Base-by-base conservation (phyloP, 23 tunicate species). In the Trididemnum clinides region DNA sequence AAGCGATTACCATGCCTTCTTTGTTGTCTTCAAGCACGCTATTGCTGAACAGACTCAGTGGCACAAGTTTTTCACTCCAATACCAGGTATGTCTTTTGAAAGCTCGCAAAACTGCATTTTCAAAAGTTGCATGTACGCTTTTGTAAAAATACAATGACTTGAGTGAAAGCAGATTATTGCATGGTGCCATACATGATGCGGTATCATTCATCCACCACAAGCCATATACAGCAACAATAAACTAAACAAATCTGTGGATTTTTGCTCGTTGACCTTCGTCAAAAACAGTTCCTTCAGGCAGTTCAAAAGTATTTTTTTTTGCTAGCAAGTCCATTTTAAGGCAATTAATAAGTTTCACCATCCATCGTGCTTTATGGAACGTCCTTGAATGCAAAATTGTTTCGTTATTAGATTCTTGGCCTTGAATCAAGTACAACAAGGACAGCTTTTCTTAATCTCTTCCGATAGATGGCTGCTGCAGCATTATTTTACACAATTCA, bases 311-410 rank as follows among this genome's bases (percentile, higher is more conserved):
- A 19, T 12, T 62, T 6, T 71, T 29, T 26, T 27, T 26, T 7
- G n/a, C 77, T 19, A 32, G n/a, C 21, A 71, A 23, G 25, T 32
- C 21, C 7, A 71, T 71, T 71, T 71, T 71, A 19, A 62, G 23
- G 25, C 26, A 20, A 62, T 12, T 12, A 62, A 62, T 20, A 12
- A 62, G 69, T 62, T 62, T 62, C 5, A 23, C 69, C 69, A 62
- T 62, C 69, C 69, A 62, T 4, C 69, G 69, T 12, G 69, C 69
- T n/a, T 62, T 62, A 62, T 62, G 69, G 23, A 62, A 62, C 5
- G 69, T 23, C 23, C 69, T 23, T 19, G 69, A 23, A 19, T 22
- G 23, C 26, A 19, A 19, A 4, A 62, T 12, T 21, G 18, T 26
- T 6, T 7, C 7, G 7, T 19, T 30, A 12, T 62, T 6, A 6